Evolutionary conservation across 2,797 vertebrate species (phyloP).

Genomic region (Acridotheres tristis): DNA sequence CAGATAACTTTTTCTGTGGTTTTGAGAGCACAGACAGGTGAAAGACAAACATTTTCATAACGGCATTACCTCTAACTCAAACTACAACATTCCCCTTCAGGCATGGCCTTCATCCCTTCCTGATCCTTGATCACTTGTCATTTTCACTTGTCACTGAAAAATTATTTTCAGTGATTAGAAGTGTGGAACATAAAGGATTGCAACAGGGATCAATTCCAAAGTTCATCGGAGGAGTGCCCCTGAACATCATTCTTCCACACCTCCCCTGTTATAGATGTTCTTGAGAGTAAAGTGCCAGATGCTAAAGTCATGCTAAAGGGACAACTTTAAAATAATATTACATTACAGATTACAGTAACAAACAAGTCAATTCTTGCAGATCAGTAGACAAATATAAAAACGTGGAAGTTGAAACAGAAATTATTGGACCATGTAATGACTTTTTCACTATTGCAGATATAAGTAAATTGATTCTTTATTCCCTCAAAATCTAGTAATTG

Average conservation of each 20-base stretch:
- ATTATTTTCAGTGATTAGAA: not conserved
- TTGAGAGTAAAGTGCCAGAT: not conserved
- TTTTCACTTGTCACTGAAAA: not conserved
- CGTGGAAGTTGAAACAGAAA: not conserved
- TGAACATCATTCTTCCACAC: not conserved
- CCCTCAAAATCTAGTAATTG: not conserved
- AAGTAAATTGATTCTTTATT: not conserved
- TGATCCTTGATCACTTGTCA: not conserved
- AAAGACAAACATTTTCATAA: not conserved
- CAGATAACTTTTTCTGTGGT: not conserved
- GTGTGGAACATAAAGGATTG: not conserved
- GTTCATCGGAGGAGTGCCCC: not conserved
- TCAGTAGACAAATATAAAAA: not conserved
- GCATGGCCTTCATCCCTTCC: not conserved
- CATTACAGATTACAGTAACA: not conserved
- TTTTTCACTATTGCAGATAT: not conserved
- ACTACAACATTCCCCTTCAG: not conserved
- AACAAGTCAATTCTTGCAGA: not conserved
- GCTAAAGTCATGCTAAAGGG: not conserved
- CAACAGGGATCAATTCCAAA: not conserved
- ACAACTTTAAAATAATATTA: not conserved
- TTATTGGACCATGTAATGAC: not conserved
- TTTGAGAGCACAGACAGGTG: not conserved
- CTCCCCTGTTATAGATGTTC: not conserved
- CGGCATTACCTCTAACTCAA: not conserved